phyloP scores from a whole-genome alignment of 2,113 vertebrate genomes.

The Centropus bengalensis region DNA sequence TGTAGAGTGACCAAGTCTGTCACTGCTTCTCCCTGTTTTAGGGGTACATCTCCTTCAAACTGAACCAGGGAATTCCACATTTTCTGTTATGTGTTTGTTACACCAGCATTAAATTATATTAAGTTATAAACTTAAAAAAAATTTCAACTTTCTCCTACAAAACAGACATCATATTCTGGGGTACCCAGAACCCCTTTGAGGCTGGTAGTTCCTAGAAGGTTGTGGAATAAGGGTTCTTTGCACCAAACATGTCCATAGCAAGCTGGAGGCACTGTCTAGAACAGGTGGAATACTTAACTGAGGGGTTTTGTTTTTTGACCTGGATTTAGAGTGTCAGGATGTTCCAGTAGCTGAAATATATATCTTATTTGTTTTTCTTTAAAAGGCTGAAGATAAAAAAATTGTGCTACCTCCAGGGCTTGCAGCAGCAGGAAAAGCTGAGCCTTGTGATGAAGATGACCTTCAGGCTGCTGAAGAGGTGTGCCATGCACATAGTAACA shows the following conservation, averaged over 20 bases:
- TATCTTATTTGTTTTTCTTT: neutral
- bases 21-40: neutral
- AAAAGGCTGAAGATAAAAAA: conserved; percentile 85
- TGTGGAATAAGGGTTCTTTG: neutral
- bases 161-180: neutral
- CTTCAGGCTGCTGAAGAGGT: conserved; percentile 92
- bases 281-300: neutral
- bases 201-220: neutral
- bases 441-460: conserved; percentile 86
- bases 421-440: conserved; percentile 73
- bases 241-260: neutral
- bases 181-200: neutral
- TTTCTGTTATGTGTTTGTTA: neutral
- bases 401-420: conserved; percentile 54
- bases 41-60: neutral
- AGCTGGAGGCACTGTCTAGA: neutral
- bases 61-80: neutral
- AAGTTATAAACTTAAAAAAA: neutral
- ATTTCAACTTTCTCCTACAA: neutral
- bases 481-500: neutral
- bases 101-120: neutral
- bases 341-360: neutral
- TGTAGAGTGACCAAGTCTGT: neutral
- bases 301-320: too few species aligned
- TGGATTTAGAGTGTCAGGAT: neutral